Conservation (phyloP, 92 coral and sea anemone species). For the Ricordea florida region DNA sequence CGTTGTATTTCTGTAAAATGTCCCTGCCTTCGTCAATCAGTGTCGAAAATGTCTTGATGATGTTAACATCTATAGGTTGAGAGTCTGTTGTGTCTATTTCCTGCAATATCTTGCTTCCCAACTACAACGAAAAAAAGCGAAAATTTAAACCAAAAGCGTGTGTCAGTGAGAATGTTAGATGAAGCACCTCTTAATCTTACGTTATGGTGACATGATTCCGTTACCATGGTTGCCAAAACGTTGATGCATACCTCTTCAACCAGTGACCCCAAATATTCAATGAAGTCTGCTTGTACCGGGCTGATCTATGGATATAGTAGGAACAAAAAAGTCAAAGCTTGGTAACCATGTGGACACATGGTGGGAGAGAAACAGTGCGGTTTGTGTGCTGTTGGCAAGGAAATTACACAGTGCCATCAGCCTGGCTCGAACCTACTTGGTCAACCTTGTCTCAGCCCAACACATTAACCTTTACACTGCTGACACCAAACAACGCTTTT, state of each 20-base stretch:
- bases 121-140: neutral
- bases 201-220: too few relatives aligned
- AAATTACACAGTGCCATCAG: too few relatives aligned
- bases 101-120: neutral
- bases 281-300: neutral
- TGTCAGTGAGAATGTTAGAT: neutral
- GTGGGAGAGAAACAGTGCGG: too few relatives aligned
- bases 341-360: too few relatives aligned
- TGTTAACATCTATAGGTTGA: neutral
- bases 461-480: too few relatives aligned
- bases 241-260: slow-evolving; percentile 1
- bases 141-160: neutral
- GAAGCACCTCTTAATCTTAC: neutral
- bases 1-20: neutral
- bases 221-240: neutral
- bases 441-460: too few relatives aligned
- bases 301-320: too few relatives aligned
- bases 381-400: too few relatives aligned
- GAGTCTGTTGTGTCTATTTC: neutral
- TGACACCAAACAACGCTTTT: too few relatives aligned
- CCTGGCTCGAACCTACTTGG: too few relatives aligned
- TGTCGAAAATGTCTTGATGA: neutral
- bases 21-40: neutral
- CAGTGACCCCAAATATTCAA: neutral
- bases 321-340: too few relatives aligned